Evolutionary conservation across 2,797 vertebrate species (phyloP).

Genomic region (Cirrhinus mrigala): DNA sequence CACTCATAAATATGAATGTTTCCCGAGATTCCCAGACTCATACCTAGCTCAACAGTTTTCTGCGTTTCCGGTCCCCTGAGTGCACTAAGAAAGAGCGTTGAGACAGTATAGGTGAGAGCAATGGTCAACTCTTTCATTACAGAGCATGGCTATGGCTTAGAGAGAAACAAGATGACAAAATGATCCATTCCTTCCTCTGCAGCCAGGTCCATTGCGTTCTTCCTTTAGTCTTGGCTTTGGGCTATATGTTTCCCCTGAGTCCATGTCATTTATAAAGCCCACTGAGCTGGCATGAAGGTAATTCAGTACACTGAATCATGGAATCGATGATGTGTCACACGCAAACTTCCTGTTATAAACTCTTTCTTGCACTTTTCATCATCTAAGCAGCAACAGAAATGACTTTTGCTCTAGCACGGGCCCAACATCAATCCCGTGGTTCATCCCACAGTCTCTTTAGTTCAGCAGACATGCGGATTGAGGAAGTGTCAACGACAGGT

Average conservation of each 20-base stretch:
- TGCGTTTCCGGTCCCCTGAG: background rate
- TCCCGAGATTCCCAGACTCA: slow-evolving; percentile 7
- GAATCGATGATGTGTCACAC: slow-evolving; percentile 52
- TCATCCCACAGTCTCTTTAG: slow-evolving; percentile 67
- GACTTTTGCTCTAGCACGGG: slow-evolving; percentile 77
- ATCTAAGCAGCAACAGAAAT: slow-evolving; percentile 75
- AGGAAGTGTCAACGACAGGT: slow-evolving; percentile 7
- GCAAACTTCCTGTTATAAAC: slow-evolving; percentile 63
- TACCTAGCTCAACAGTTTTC: slow-evolving; percentile 20
- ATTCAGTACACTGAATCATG: slow-evolving; percentile 50
- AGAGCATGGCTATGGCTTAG: slow-evolving; percentile 42
- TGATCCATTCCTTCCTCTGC: slow-evolving; percentile 56
- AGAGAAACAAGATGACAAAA: slow-evolving; percentile 57
- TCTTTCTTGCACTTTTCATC: slow-evolving; percentile 63
- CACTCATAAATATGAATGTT: slow-evolving; percentile 37
- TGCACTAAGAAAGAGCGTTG: slow-evolving; percentile 19
- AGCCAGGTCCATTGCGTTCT: slow-evolving; percentile 44
- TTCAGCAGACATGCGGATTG: slow-evolving; percentile 66
- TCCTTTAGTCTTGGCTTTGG: slow-evolving; percentile 51
- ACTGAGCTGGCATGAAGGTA: slow-evolving; percentile 50
- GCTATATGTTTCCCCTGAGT: slow-evolving; percentile 58
- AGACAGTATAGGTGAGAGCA: slow-evolving; percentile 25
- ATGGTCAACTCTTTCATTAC: slow-evolving; percentile 51
- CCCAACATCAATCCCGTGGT: slow-evolving; percentile 73
- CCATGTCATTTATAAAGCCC: slow-evolving; percentile 60